Base-by-base conservation (phyloP, 1,140 invertebrate species). In the Drosophila triauraria region DNA sequence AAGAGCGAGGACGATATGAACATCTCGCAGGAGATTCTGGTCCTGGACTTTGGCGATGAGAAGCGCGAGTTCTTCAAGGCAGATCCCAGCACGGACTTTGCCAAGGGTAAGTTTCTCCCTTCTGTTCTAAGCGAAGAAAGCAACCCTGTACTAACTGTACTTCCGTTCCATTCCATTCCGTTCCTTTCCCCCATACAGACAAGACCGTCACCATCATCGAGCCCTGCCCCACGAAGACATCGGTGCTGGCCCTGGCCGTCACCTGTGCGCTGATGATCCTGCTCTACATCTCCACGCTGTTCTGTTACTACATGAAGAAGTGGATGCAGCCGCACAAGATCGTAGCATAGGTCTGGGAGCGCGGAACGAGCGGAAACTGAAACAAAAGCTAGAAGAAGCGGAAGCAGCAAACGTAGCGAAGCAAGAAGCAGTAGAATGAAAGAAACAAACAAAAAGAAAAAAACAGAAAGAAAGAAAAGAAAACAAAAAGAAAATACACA, bases 301-400 rank as follows among this genome's bases (percentile, higher is more conserved):
- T 97, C 94, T 97, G 96, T 93, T 97, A 97, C 93, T 97, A 97
- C 94, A 97, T 97, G 96, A 97, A 96, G 92, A 97, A 97, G 92
- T 98, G 97, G 97, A 94, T 97, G 92, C 94, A 95, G 77, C 97
- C 97, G 20, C 94, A 95, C 64, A 97, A 97, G 93, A 95, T 96
- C 91, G 95, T 97, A 94, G 95, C 96, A 87, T 97, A 95, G 80
- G 75, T 59, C 68, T 48, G 12, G 13, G 6, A 32, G 70, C 58
- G 72, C 47, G 58, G 27, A 71, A 72, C 43, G 57, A 75, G 58
- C 27, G 58, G 47, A 53, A 63, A 44, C 44, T 46, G 40, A 48
- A 44, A 56, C 51, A 57, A 23, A 23, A 23, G 53, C 17, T 54
- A 40, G 47, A 35, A 50, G 32, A 40, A 59, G 38, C 43, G 70